Evolutionary conservation across 2,113 vertebrate species (phyloP).

Genomic region (Cyanoramphus novaezelandiae): DNA sequence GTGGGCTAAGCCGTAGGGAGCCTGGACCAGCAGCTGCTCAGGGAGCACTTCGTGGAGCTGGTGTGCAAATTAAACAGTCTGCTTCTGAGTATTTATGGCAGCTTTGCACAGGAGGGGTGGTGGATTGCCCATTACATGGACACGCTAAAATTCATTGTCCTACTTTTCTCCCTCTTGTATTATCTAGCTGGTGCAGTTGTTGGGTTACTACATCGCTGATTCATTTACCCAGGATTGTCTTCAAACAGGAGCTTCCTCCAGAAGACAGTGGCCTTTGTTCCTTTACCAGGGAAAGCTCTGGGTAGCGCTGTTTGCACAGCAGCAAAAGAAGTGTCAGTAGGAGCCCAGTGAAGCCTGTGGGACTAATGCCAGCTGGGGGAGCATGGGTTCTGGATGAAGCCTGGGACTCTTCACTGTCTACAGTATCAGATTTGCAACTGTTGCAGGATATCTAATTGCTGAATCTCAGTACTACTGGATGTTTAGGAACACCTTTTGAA

Average conservation of each 20-base stretch:
- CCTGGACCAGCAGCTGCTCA: background rate
- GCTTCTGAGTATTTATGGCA: background rate
- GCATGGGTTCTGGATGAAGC: background rate
- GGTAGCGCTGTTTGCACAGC: background rate
- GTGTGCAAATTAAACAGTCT: background rate
- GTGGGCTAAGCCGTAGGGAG: background rate
- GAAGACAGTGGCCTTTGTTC: background rate
- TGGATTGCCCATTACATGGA: background rate
- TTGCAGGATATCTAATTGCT: background rate
- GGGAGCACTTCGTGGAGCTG: background rate
- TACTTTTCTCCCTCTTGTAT: background rate
- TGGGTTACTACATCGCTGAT: background rate
- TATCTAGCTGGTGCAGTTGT: background rate
- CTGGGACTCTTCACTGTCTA: background rate
- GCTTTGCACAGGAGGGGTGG: background rate
- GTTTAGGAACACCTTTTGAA: background rate
- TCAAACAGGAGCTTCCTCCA: background rate
- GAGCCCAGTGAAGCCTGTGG: background rate
- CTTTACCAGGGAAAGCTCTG: background rate
- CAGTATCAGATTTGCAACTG: accelerated
- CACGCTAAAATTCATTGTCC: background rate
- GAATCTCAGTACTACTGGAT: background rate
- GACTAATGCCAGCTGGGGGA: no score
- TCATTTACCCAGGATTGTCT: background rate
- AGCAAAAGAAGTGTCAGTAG: background rate